These are phyloP conservation scores for Omphaloscelis lunosa DNA, from an alignment of 2,888 invertebrate genomes.

Conservation along the genomic window DNA sequence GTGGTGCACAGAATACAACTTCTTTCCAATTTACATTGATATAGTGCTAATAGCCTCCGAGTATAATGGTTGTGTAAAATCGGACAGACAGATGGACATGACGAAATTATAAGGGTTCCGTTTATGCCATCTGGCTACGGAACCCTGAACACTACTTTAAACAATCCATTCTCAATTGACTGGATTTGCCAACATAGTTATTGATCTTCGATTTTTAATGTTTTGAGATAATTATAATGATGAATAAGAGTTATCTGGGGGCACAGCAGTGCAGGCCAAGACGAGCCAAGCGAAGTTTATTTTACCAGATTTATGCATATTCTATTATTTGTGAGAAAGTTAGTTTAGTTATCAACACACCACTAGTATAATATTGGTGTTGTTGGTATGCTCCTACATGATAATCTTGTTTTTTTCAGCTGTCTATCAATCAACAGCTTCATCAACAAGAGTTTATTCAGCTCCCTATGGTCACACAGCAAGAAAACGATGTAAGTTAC, in stretches of 20 bases:
- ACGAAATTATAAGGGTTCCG: neutral
- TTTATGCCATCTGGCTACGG: no score
- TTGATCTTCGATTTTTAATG: neutral
- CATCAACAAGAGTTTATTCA: constrained; percentile 29
- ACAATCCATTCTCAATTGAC: neutral
- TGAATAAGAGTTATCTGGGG: neutral
- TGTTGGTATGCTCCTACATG: neutral
- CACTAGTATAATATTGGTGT: neutral
- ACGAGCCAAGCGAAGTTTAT: no score
- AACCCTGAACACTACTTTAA: neutral
- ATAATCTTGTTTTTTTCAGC: constrained; percentile 13
- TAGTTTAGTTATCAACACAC: no score
- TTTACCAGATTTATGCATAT: neutral
- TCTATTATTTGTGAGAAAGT: no score
- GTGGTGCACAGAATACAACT: no score
- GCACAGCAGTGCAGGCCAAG: no score
- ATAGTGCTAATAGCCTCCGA: no score
- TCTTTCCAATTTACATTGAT: no score
- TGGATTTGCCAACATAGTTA: neutral
- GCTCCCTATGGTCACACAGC: constrained; percentile 7
- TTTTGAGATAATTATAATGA: neutral
- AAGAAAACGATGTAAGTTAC: constrained; percentile 26
- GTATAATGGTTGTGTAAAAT: no score
- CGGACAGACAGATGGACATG: no score
- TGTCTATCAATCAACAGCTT: constrained; percentile 10